Conservation (phyloP, 2,113 vertebrate genomes). For the Hippocampus mohnikei region DNA sequence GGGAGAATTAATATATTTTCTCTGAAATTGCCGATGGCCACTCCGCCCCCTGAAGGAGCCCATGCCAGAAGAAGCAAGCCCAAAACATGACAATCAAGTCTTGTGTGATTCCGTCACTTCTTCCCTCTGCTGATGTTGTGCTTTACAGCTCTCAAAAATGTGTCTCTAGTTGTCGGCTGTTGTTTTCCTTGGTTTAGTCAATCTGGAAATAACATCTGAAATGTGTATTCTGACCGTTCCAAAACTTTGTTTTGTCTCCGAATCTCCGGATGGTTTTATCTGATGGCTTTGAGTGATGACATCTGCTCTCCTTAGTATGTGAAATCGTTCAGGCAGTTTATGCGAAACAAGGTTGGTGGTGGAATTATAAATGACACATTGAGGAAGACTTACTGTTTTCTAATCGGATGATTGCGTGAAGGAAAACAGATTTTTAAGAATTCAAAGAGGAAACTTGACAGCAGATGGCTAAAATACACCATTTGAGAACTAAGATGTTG, state of each 20-base stretch:
- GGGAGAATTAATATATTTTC: too few relatives aligned
- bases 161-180: too few relatives aligned
- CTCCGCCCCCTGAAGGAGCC: too few relatives aligned
- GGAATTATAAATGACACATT: conserved; percentile 24
- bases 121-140: too few relatives aligned
- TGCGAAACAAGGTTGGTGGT: conserved; percentile 31
- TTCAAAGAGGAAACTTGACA: neutral
- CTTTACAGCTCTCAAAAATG: too few relatives aligned
- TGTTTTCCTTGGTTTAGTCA: too few relatives aligned
- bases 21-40: too few relatives aligned
- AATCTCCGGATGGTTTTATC: conserved; percentile 36
- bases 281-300: conserved; percentile 41
- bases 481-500: neutral
- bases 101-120: too few relatives aligned
- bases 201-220: too few relatives aligned
- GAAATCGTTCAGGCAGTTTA: conserved; percentile 32
- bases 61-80: too few relatives aligned
- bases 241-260: conserved; percentile 37
- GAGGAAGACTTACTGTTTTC: conserved; percentile 20
- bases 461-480: neutral
- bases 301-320: conserved; percentile 29
- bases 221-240: neutral
- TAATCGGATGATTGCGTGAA: conserved; percentile 7
- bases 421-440: neutral
- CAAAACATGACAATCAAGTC: too few relatives aligned